Evolutionary conservation across 2,888 invertebrate species (phyloP), one percentile per base, ranked within the genome.

Genomic region (Allolobophora icterica): DNA sequence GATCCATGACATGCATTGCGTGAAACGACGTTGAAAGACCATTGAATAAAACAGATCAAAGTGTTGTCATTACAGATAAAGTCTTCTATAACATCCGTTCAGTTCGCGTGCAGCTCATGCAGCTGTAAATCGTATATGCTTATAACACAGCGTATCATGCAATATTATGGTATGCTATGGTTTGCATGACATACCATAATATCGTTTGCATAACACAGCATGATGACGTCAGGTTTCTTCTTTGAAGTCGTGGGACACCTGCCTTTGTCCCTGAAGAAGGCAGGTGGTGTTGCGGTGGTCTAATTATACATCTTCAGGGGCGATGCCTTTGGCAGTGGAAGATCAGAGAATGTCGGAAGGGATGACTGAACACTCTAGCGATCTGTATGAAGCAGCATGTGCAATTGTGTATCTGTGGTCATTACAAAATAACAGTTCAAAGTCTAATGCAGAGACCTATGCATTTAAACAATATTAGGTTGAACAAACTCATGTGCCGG

Each of bases 21-120:
- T 11, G 71, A 71, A 71, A 71, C 71, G 71, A n/a, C n/a, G 71
- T 71, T n/a, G n/a, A 71, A 71, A 71, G 71, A 71, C 71, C 71
- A 71, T 11, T 71, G 30, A 30, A 71, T 30, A n/a, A 71, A 71
- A 71, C 11, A 71, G 71, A 71, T n/a, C 71, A 71, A 4, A 71
- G 71, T 8, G 71, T 71, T 8, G 71, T 71, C 71, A 71, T 71
- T 71, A 71, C 8, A 71, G 6, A n/a, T 17, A 71, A 1, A 71
- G 71, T 71, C 58, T 52, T 24, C 52, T 52, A 21, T 52, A 24
- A 24, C 52, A 15, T 24, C 6, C 24, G 52, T 71, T n/a, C 71
- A 71, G 17, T 71, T 11, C 71, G 11, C 24, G 21, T 52, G 52
- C 24, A 52, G 52, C 21, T 24, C 52, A 21, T 24, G 24, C 52